Evolutionary conservation across 1,140 invertebrate species (phyloP), one percentile per base, ranked within the genome.

Genomic region (Philotrypesis tridentata): DNA sequence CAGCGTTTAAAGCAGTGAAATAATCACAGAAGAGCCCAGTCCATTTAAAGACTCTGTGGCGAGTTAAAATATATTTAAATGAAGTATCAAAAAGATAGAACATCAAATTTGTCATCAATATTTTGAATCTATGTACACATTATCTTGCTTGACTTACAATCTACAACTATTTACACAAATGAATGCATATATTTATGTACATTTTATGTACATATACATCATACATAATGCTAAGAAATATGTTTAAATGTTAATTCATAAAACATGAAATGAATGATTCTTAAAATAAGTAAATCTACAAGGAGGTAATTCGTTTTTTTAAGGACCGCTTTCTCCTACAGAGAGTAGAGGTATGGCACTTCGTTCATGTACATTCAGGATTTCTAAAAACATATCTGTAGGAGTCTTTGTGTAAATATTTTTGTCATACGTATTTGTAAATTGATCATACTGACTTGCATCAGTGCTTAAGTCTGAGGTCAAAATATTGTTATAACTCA

Each of bases 311-410:
- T n/a, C 27, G 2, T 14, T 37, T 37, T n/a, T 27, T 77, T 48
- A 77, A 67, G 60, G 63, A 31, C 33, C 75, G 67, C 37, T 77
- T 77, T 77, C 75, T 77, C 60, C 75, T 17, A 77, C 33, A 17
- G 63, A 72, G 65, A 88, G 80, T 0, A 78, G 25, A 9, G 80
- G 27, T 43, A 84, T 48, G 67, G 60, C 70, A 84, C 60, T 86
- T 75, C 77, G 11, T 31, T 87, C 33, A 37, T 76, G 80, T 68
- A 89, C 63, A 21, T 85, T 84, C n/a, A 89, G 65, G n/a, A 87
- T 72, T 55, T 87, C 82, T 74, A 89, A 79, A 85, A 89, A 86
- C 48, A 84, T 70, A 21, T 89, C 82, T n/a, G 84, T 87, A 0
- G 85, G n/a, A 83, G 81, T 86, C 70, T 75, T 79, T 27, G 3